These are phyloP conservation scores for Cordilura impudica DNA, from an alignment of 2,888 invertebrate species.

Conservation along the genomic window DNA sequence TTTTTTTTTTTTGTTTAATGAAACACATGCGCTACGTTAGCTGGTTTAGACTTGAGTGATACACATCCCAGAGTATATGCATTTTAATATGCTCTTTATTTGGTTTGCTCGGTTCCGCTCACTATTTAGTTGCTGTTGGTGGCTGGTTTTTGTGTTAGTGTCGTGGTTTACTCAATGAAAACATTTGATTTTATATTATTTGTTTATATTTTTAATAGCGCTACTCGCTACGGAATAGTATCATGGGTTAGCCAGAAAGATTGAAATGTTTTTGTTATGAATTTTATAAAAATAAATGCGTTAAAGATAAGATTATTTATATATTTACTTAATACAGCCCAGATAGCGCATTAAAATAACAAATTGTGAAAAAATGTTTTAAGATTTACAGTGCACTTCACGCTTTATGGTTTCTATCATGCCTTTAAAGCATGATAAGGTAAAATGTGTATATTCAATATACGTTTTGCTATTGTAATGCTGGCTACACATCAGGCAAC, in stretches of 20 bases:
- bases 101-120: not conserved
- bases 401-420: no score
- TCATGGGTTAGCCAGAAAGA: not conserved
- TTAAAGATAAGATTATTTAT: no score
- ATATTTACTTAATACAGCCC: no score
- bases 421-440: no score
- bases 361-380: no score
- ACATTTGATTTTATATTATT: conserved; percentile 19
- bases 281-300: no score
- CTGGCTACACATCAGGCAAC: no score
- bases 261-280: no score
- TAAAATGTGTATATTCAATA: no score
- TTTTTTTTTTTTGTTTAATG: conserved; percentile 24
- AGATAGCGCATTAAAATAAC: no score
- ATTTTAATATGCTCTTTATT: conserved; percentile 29
- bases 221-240: conserved; percentile 4
- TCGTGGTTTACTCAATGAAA: conserved; percentile 37
- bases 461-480: no score
- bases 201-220: conserved; percentile 30
- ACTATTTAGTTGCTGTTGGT: not conserved
- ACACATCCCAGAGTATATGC: conserved; percentile 7
- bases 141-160: not conserved
- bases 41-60: conserved; percentile 57
- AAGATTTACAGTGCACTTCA: no score
- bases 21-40: conserved; percentile 57